These are phyloP conservation scores for Leptodactylus fallax DNA, from an alignment of 2,797 vertebrate genomes.

Conservation along the genomic window DNA sequence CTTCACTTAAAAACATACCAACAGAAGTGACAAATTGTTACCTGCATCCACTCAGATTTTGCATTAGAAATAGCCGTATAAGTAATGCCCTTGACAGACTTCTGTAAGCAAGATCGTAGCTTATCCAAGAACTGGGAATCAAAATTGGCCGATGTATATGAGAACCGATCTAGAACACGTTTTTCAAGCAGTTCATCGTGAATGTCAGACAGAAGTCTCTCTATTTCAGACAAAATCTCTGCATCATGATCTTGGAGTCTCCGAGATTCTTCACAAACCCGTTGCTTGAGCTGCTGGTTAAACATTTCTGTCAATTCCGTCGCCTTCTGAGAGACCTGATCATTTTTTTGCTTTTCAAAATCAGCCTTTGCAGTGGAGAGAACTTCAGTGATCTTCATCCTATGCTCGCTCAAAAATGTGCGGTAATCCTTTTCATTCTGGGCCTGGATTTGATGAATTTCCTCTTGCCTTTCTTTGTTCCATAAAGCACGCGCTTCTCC, in stretches of 20 bases:
- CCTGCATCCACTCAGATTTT: conserved; percentile 82
- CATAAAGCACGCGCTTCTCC: conserved; percentile 85
- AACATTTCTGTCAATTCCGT: conserved; percentile 78
- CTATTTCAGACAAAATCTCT: conserved; percentile 77
- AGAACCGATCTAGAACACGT: conserved; percentile 63
- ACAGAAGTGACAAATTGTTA: conserved; percentile 65
- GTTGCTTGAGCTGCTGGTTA: conserved; percentile 78
- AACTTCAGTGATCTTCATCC: conserved; percentile 77
- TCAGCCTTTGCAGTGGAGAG: conserved; percentile 80
- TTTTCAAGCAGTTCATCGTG: conserved; percentile 70
- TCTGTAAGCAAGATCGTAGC: conserved; percentile 77
- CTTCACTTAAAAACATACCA: background rate
- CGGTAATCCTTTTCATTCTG: conserved; percentile 82
- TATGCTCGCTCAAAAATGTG: conserved; percentile 82
- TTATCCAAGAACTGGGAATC: conserved; percentile 69
- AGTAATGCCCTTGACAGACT: conserved; percentile 76
- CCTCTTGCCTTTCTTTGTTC: conserved; percentile 90
- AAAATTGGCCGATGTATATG: conserved; percentile 60
- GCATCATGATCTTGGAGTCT: conserved; percentile 73
- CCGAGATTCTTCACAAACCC: conserved; percentile 76
- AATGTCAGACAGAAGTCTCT: conserved; percentile 76
- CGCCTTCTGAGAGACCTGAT: conserved; percentile 83
- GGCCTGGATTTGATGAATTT: conserved; percentile 81
- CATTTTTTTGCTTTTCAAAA: conserved; percentile 76
- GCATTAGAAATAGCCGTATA: conserved; percentile 73